Base-by-base conservation (phyloP, 2,888 invertebrate genomes). In the Rhogogaster chlorosoma region DNA sequence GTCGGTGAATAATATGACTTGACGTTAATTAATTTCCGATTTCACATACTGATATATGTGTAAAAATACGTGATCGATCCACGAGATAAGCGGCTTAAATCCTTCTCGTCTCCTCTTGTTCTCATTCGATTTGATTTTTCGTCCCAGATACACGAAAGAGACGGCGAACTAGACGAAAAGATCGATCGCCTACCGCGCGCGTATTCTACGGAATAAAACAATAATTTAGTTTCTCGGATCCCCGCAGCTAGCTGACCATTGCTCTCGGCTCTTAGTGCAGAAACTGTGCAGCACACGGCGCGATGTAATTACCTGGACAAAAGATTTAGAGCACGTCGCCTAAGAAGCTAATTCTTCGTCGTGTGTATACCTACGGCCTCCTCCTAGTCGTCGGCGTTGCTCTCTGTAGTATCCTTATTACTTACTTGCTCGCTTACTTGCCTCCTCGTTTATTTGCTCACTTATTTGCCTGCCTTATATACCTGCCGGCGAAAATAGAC, bases 261-360 rank as follows among this genome's bases (percentile, higher is more conserved):
- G 22, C 61, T 61, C 15, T 53, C 53, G 12, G 61, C n/a, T 53
- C n/a, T 18, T n/a, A 1, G 10, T 61, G 67, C 67, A 67, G 67
- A 67, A 67, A 67, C 32, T 18, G 67, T 67, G 12, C 61, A n/a
- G 18, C 53, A 53, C 12, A 73, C 38, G 18, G 38, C 15, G 57
- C 57, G 38, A 80, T 77, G 80, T 80, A 80, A 80, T 80, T 80
- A 80, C 57, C 10, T 49, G 80, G 80, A 61, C 80, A 80, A 80
- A 80, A 80, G 80, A 80, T 80, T 61, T 80, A 80, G 80, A 80
- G 80, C 80, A 80, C 80, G 80, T 80, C 80, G 57, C 61, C 38
- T 80, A 36, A 57, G 80, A 80, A 80, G 49, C 36, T 9, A 15
- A 45, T n/a, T 22, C 32, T 36, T 18, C 32, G 1, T 18, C 32